Base-by-base conservation (phyloP, 1,140 invertebrate genomes). In the Drosophila kanapiae region DNA sequence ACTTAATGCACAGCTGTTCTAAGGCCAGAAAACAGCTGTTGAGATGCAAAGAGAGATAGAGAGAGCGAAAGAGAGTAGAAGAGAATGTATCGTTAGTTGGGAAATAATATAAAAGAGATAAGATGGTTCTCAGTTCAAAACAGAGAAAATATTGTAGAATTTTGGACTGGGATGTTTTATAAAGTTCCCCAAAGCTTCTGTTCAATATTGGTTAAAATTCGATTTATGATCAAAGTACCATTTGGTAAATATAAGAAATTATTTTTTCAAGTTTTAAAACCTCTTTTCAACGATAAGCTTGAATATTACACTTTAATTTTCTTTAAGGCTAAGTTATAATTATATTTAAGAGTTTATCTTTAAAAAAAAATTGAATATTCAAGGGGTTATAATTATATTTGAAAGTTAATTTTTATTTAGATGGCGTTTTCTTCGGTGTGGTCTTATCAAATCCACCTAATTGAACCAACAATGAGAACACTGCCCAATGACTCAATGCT, bases 11-110 rank as follows among this genome's bases (percentile, higher is more conserved):
- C 60, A 82, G 51, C 79, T 75, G 78, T 82, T 82, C 38, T 61
- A 45, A 27, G 51, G 57, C 56, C 37, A 48, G 18, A 80, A 83
- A 71, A 78, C 80, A 87, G 80, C 83, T 87, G 83, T 58, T 4
- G 51, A 68, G 37, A 48, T n/a, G 27, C 35, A 23, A 37, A 14
- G 35, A 37, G 27, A 18, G 5, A 18, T 6, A 42, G 14, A n/a
- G 37, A 38, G 45, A 53, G 11, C n/a, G n/a, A n/a, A n/a, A 33
- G 48, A 35, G 16, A 16, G 33, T 45, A n/a, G 7, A 18, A 57
- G 60, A 42, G 40, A 14, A 57, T 45, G 14, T 53, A 47, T 31
- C 29, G 40, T 64, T 64, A 60, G 38, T 43, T 60, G 6, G n/a
- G 1, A 16, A 31, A 38, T 7, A 45, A 45, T 40, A 23, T 13